Percentiles rank a stretch among this genome's conserved stretches.
Evolutionary conservation across 2,797 vertebrate genomes (phyloP).

Genomic region (Morelia viridis): DNA sequence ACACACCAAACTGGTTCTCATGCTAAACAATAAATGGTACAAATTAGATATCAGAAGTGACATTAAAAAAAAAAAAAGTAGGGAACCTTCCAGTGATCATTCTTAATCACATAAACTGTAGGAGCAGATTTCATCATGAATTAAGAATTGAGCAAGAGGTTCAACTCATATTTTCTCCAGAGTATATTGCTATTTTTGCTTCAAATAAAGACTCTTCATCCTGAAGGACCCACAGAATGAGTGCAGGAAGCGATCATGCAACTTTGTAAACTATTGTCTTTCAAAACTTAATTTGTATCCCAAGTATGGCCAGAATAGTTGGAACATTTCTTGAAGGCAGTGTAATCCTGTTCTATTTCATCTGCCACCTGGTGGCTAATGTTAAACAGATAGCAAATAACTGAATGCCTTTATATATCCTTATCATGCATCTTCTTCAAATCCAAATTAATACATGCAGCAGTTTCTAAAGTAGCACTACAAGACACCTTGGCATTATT

Average conservation of each 20-base stretch:
- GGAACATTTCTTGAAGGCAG: background rate
- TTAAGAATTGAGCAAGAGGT: background rate
- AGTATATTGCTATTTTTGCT: background rate
- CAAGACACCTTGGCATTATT: background rate
- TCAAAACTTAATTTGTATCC: background rate
- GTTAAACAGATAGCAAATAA: background rate
- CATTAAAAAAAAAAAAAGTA: background rate
- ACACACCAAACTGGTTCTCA: background rate
- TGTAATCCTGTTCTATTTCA: background rate
- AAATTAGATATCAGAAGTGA: background rate
- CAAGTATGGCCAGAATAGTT: background rate
- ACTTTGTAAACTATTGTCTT: background rate
- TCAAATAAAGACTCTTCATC: background rate
- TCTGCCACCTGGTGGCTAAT: conserved; percentile 18
- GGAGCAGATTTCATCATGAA: background rate
- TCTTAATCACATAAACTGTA: background rate
- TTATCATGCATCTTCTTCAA: background rate
- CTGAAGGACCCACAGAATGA: background rate
- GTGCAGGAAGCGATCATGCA: background rate
- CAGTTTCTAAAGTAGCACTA: background rate
- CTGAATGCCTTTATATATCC: too few relatives aligned
- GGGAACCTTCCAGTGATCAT: background rate
- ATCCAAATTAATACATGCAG: background rate
- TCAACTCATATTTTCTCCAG: background rate
- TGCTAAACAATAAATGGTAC: background rate